These are phyloP conservation scores for Zootermopsis nevadensis DNA, from an alignment of 2,888 invertebrate species.

Conservation along the genomic window DNA sequence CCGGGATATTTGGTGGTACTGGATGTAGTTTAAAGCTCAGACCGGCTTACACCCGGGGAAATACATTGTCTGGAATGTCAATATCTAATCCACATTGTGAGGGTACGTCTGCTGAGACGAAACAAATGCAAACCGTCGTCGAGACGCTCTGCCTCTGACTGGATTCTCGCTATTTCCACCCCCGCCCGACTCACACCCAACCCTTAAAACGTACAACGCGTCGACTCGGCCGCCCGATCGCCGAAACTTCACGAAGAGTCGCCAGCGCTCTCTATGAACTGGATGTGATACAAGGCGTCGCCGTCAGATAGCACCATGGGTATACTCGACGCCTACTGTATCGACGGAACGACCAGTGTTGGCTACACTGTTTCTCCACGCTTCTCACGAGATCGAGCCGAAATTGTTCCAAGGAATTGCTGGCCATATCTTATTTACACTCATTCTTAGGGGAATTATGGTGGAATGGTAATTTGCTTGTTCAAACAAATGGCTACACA, in stretches of 20 bases:
- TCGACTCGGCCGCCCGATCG: not conserved
- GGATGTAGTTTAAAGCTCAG: too few relatives aligned
- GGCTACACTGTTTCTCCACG: not conserved
- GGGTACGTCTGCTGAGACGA: not conserved
- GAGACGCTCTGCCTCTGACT: not conserved
- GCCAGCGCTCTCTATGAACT: not conserved
- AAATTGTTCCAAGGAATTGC: not conserved
- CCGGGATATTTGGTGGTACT: too few relatives aligned
- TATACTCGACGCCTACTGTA: not conserved
- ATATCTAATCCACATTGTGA: too few relatives aligned
- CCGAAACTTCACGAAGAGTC: not conserved
- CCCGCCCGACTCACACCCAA: not conserved
- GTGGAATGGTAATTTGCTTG: not conserved
- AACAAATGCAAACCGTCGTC: not conserved
- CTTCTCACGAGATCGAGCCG: not conserved
- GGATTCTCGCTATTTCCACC: not conserved
- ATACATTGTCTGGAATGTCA: too few relatives aligned
- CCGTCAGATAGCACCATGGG: not conserved
- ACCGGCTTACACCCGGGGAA: too few relatives aligned
- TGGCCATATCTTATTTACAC: not conserved
- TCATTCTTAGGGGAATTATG: not conserved
- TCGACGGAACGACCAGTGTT: too few relatives aligned
- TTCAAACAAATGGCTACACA: not conserved
- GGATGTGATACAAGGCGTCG: not conserved
- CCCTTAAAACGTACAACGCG: not conserved